Evolutionary conservation across 2,888 invertebrate genomes (phyloP), one percentile per base, ranked within the genome.

Genomic region (Drosophila parthenogenetica): DNA sequence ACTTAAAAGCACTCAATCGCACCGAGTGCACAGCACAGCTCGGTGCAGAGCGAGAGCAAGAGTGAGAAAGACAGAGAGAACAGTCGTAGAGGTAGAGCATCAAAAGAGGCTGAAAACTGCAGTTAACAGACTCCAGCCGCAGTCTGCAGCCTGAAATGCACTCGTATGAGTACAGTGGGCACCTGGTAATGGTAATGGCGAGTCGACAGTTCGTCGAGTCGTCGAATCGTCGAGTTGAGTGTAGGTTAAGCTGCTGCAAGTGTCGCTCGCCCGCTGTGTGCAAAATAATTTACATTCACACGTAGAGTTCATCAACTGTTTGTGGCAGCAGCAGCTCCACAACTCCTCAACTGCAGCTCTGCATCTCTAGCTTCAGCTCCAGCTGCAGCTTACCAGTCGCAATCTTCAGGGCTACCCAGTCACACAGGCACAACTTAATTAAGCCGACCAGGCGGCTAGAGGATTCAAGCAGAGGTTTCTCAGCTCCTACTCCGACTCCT

Each of bases 1-100:
- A 90, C 87, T 90, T 89, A 87, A 86, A 86, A 90, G 87, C 86
- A 86, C 90, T 86, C 90, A 86, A 86, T 86, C 90, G 89, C 89
- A 84, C 76, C 79, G 69, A 87, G 63, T 54, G 51, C 62, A 63
- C 77, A 57, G 53, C 70, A 46, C 46, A 50, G 42, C 11, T 42
- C 14, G 40, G 48, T 13, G 35, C 4, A 35, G 13, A 35, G 5
- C 29, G 35, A 35, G 46, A 22, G 42, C 51, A 40, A 50, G 55
- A 63, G 53, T 29, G 45, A 48, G 48, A 40, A 40, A 51, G 42
- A 35, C n/a, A 10, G 13, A 1, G 22, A 46, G 43, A 45, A 17
- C 25, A 45, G 25, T 22, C 22, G 22, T 22, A 22, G 22, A 22
- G 2, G 25, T 0, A 54, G 35, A 5, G 70, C 22, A 13, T 39